These are phyloP conservation scores for Tachysurus vachellii DNA, from an alignment of 2,113 vertebrate genomes.

Conservation along the genomic window DNA sequence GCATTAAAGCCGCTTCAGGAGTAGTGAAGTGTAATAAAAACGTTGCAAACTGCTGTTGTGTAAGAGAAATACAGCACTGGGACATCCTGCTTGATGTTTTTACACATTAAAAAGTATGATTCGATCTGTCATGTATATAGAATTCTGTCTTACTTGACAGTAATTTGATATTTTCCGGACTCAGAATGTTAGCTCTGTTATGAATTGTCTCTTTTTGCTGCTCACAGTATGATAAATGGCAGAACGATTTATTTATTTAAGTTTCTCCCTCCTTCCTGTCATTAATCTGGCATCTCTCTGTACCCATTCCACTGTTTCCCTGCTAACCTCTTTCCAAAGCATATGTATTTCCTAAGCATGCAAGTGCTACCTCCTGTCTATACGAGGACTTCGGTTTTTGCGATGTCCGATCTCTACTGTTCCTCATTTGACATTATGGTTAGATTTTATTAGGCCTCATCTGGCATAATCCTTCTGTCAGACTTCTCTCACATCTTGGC, in stretches of 20 bases:
- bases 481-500: background rate
- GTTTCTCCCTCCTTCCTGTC: constrained; percentile 34
- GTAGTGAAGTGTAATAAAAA: background rate
- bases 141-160: background rate
- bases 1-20: background rate
- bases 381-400: background rate
- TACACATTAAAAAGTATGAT: no score
- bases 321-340: background rate
- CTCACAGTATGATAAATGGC: constrained; percentile 59
- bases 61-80: background rate
- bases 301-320: background rate
- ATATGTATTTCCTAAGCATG: background rate
- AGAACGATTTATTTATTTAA: constrained; percentile 43
- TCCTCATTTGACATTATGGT: background rate
- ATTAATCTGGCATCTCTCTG: constrained; percentile 4
- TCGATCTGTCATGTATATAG: background rate
- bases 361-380: background rate
- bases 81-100: background rate
- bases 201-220: constrained; percentile 24
- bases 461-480: background rate
- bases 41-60: background rate
- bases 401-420: background rate
- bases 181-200: background rate
- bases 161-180: background rate
- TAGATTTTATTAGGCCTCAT: background rate